Evolutionary conservation across 1,140 invertebrate genomes (phyloP).

Genomic region (Formica selysi): DNA sequence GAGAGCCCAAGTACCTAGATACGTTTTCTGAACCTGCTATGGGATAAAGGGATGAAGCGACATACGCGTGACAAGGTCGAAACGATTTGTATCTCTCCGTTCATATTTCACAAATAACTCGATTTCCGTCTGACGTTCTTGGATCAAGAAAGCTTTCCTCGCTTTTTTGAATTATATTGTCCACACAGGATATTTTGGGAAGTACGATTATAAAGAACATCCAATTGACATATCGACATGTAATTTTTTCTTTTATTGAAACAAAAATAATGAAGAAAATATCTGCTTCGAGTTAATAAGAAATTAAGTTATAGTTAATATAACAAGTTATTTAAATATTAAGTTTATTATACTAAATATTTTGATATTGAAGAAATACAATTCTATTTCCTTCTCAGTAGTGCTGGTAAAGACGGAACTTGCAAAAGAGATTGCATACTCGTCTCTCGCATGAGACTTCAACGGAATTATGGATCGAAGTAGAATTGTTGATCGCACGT

Average conservation of each 20-base stretch:
- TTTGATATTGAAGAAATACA: conserved; percentile 10
- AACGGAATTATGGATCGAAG: conserved; percentile 5
- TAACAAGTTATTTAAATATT: conserved; percentile 1
- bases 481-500: background rate
- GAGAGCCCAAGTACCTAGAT: conserved; percentile 74
- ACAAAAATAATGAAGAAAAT: background rate
- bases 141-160: background rate
- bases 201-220: background rate
- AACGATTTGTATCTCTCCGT: conserved; percentile 24
- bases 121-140: conserved; percentile 21
- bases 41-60: conserved; percentile 76
- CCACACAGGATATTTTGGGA: background rate
- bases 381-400: background rate
- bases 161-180: background rate
- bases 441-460: background rate
- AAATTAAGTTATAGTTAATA: background rate
- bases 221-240: background rate
- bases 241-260: background rate
- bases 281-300: background rate
- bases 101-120: conserved; percentile 14
- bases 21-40: conserved; percentile 79
- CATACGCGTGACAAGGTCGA: conserved; percentile 64
- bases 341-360: background rate
- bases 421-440: background rate
- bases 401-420: background rate